Base-by-base conservation (phyloP, 2,888 invertebrate species). In the Diachrysia chrysitis region DNA sequence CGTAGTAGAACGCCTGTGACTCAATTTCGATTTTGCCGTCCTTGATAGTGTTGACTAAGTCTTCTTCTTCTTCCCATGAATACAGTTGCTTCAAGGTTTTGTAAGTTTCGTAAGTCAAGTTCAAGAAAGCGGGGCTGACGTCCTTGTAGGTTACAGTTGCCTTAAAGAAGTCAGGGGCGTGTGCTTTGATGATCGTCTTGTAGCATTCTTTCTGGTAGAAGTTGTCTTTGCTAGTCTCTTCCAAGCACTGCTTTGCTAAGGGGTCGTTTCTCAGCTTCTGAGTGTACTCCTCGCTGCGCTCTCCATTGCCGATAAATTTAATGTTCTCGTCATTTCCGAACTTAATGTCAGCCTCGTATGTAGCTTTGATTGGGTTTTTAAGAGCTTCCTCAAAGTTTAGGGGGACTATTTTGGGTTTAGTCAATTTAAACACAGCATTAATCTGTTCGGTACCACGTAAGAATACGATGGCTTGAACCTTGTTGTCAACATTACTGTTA, bases 131-230 rank as follows among this genome's bases (percentile, higher is more conserved):
- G 5, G 90, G 81, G 63, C 93, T 93, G 10, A 96, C 77, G 56
- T 96, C 94, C 57, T 96, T 91, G 86, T 95, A 95, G 12, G 94
- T 88, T 2, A 96, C 81, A 9, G 93, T 85, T 5, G 96, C 80
- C 54, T 93, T 90, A 25, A 96, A 84, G 59, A 91, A 88, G 81
- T 97, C 96, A 61, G 96, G 90, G 29, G 95, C 87, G 75, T 96
- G 95, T 1, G 96, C 96, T 69, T 90, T 87, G 21, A 93, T 84
- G 14, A 96, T 96, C 81, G 96, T 93, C 70, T 96, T 93, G 66
- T 96, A 95, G 86, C 97, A 97, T 63, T 95, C 95, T 9, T 92
- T 89, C 62, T 96, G 93, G 84, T 96, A 95, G 77, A 95, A 89
- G 86, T 97, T 96, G 32, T 96, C 96, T 63, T 93, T 81, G 70